Conservation (phyloP, 2,888 invertebrate genomes). For the Luperina testacea region DNA sequence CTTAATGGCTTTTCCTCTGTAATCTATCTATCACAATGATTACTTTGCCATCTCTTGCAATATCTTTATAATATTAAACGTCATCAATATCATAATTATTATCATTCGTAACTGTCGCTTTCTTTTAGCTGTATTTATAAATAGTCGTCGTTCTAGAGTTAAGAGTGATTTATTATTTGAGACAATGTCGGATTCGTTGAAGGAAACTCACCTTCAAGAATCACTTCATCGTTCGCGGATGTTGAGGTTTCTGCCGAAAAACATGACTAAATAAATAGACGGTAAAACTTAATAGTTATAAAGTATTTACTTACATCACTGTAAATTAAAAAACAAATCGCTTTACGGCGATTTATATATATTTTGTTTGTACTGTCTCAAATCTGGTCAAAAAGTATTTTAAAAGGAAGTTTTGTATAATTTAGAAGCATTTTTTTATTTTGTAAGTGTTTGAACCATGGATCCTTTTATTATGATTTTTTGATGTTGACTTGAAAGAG, state of each 20-base stretch:
- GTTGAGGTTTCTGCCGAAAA: conserved; percentile 28
- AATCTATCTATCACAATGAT: neutral
- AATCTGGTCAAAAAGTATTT: too few species aligned
- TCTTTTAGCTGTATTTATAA: neutral
- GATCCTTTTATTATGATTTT: too few species aligned
- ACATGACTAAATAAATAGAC: conserved; percentile 4
- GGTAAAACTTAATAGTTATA: neutral
- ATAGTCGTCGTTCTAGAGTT: neutral
- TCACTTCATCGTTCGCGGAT: neutral
- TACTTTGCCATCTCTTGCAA: neutral
- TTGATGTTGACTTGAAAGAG: too few species aligned
- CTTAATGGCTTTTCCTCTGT: neutral
- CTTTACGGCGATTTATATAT: neutral
- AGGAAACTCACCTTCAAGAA: neutral
- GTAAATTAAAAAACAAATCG: neutral
- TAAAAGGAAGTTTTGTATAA: too few species aligned
- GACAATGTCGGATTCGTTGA: neutral
- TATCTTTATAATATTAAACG: neutral
- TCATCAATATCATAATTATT: neutral
- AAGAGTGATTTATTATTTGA: neutral
- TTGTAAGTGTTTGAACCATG: too few species aligned
- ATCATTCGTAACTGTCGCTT: neutral
- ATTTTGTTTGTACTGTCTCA: neutral
- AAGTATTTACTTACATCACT: neutral
- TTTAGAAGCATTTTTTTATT: too few species aligned